Percentiles rank a stretch among this genome's conserved stretches.
Evolutionary conservation across 2,113 vertebrate genomes (phyloP).

Genomic region (Crotalus horridus): DNA sequence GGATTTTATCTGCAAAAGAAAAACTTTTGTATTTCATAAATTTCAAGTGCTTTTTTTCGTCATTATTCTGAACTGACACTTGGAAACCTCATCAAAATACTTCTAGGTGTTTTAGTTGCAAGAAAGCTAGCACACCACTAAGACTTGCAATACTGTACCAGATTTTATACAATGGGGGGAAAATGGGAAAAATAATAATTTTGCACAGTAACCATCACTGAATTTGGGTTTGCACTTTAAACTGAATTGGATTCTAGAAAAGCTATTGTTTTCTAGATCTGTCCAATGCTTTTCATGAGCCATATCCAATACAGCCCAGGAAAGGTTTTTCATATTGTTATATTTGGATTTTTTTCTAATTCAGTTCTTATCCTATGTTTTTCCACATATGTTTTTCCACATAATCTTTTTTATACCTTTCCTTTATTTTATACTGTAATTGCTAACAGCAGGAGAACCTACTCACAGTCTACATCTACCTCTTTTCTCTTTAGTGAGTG

Average conservation of each 20-base stretch:
- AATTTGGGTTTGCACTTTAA: not conserved
- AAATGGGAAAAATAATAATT: not conserved
- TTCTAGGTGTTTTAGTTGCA: not conserved
- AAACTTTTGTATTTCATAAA: not conserved
- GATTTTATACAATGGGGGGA: not conserved
- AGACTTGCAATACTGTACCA: not conserved
- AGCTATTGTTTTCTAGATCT: not conserved
- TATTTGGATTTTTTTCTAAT: not conserved
- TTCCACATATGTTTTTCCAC: not conserved
- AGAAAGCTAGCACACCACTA: not conserved
- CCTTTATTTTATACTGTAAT: not conserved
- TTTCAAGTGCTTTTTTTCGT: not conserved
- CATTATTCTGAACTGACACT: not conserved
- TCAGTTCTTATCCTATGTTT: not conserved
- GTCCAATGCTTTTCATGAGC: not conserved
- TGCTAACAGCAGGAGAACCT: not conserved
- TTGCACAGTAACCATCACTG: not conserved
- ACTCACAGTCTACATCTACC: conserved; percentile 4
- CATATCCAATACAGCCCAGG: not conserved
- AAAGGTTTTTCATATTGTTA: not conserved
- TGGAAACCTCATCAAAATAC: not conserved
- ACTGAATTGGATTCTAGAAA: not conserved
- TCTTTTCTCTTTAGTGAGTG: conserved; percentile 43
- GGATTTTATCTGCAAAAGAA: not conserved
- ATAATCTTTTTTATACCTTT: not conserved